A percentile compares a stretch with the other conserved stretches of the same genome.
phyloP scores from a whole-genome alignment of 2,888 invertebrate genomes.

The Eilema caniola region DNA sequence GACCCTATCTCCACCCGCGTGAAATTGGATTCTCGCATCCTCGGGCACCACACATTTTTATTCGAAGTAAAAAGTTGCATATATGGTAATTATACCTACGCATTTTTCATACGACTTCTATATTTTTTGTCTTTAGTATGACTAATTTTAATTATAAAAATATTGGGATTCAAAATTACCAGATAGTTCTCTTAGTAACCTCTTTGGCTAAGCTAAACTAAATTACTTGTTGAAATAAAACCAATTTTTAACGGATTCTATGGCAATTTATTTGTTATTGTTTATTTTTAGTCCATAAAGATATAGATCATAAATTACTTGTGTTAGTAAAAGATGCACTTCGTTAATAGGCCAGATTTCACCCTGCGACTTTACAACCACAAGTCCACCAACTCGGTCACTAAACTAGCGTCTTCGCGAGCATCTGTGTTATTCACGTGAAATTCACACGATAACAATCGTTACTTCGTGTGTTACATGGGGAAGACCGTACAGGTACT shows the following conservation, averaged over 20 bases:
- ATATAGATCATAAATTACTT: too few species aligned
- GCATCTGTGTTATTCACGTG: neutral
- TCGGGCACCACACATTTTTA: neutral
- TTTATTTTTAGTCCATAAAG: too few species aligned
- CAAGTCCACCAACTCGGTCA: neutral
- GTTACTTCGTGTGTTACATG: neutral
- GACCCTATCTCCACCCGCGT: neutral
- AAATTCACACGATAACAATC: neutral
- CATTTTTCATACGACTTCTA: neutral
- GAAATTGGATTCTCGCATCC: neutral
- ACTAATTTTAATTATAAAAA: neutral
- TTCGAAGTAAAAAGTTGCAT: neutral
- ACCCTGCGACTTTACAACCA: too few species aligned
- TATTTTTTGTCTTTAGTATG: neutral
- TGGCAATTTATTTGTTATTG: too few species aligned
- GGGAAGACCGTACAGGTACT: neutral
- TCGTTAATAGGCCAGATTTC: neutral
- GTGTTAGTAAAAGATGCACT: too few species aligned
- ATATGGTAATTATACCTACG: too few species aligned
- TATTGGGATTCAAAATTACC: too few species aligned
- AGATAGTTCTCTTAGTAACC: too few species aligned
- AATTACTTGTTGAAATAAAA: too few species aligned
- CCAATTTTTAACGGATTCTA: too few species aligned
- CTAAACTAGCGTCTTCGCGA: neutral
- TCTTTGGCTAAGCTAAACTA: too few species aligned